These are phyloP conservation scores for Ormyrus labotus DNA, from an alignment of 2,888 invertebrate species.

Conservation along the genomic window DNA sequence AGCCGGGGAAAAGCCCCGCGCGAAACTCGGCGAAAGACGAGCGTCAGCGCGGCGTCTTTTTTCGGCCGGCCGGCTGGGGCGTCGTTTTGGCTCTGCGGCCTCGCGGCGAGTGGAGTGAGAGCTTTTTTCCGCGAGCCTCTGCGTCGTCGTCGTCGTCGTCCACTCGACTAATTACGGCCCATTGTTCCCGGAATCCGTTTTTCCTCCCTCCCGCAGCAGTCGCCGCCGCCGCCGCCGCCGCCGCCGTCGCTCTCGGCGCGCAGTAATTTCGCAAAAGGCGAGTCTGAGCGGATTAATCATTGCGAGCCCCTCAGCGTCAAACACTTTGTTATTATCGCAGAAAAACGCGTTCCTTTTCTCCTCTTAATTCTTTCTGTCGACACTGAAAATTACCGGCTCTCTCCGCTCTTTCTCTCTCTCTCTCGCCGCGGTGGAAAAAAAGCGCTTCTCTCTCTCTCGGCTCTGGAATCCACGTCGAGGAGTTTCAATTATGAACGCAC, in stretches of 20 bases:
- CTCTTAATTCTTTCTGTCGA: constrained; percentile 23
- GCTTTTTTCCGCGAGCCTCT: too few species aligned
- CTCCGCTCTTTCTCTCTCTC: too few species aligned
- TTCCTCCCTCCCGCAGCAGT: constrained; percentile 43
- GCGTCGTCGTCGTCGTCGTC: constrained; percentile 39
- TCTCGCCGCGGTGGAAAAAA: too few species aligned
- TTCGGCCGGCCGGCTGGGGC: too few species aligned
- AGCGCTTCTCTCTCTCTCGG: too few species aligned
- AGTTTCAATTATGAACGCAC: constrained; percentile 38
- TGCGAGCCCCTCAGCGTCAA: constrained; percentile 44
- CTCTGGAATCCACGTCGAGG: constrained; percentile 7
- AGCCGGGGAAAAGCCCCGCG: constrained; percentile 6
- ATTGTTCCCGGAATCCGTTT: constrained; percentile 69
- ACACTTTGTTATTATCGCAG: constrained; percentile 56
- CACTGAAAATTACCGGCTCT: constrained; percentile 24
- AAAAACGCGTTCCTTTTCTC: constrained; percentile 40
- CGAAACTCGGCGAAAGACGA: not conserved
- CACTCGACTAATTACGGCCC: constrained; percentile 73
- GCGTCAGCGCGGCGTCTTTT: constrained; percentile 28
- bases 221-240: not conserved
- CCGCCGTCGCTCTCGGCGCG: not conserved
- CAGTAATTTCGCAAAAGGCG: constrained; percentile 61
- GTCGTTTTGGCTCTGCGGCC: constrained; percentile 35
- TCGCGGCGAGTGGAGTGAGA: not conserved
- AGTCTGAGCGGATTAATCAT: constrained; percentile 55